Conservation (phyloP, 2,113 vertebrate species). For the Solea solea region DNA sequence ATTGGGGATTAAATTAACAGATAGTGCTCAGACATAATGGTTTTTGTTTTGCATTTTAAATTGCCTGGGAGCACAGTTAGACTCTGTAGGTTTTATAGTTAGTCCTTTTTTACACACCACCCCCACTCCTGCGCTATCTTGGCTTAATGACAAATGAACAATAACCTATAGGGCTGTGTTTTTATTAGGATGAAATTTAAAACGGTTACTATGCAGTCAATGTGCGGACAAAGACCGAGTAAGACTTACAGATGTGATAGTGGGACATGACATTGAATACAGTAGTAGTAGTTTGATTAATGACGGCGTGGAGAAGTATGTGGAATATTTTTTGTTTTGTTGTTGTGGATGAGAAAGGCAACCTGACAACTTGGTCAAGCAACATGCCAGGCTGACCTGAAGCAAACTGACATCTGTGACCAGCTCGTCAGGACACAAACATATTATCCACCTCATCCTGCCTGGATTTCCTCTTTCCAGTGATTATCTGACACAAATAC, state of each 20-base stretch:
- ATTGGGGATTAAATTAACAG: slow-evolving; percentile 99
- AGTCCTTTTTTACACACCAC: slow-evolving; percentile 82
- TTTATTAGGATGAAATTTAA: slow-evolving; percentile 50
- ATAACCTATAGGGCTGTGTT: slow-evolving; percentile 46
- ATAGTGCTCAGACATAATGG: slow-evolving; percentile 99
- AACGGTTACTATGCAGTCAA: slow-evolving; percentile 47
- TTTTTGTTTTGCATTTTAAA: slow-evolving; percentile 99
- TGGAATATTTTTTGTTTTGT: slow-evolving; percentile 28
- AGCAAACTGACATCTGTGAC: slow-evolving; percentile 64
- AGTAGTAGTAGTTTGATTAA: slow-evolving; percentile 46
- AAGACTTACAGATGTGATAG: neutral
- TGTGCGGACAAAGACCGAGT: neutral
- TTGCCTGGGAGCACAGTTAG: slow-evolving; percentile 93
- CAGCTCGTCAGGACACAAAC: slow-evolving; percentile 80
- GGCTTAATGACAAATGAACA: slow-evolving; percentile 64
- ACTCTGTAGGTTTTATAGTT: slow-evolving; percentile 90
- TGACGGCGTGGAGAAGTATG: slow-evolving; percentile 40
- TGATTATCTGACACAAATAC: slow-evolving; percentile 80
- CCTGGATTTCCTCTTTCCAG: slow-evolving; percentile 89
- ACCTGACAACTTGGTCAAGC: slow-evolving; percentile 62
- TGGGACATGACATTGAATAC: slow-evolving; percentile 15
- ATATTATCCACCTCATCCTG: slow-evolving; percentile 88
- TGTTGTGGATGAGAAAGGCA: slow-evolving; percentile 32
- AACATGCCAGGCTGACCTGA: slow-evolving; percentile 32
- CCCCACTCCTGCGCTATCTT: slow-evolving; percentile 17